These are phyloP conservation scores for Pteromalus puparum DNA, from an alignment of 1,140 invertebrate genomes.

Conservation along the genomic window DNA sequence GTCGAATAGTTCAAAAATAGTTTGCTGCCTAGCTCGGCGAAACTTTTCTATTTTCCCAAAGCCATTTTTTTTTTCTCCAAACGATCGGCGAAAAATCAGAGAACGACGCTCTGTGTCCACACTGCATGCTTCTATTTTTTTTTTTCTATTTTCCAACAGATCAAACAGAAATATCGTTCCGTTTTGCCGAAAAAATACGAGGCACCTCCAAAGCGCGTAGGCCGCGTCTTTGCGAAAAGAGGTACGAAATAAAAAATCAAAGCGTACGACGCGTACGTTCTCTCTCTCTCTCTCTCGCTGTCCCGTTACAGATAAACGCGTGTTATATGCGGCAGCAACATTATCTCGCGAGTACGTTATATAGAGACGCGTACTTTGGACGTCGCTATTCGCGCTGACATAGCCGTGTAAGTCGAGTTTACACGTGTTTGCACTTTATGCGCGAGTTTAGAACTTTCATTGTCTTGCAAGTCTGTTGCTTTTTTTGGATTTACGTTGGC, in stretches of 20 bases:
- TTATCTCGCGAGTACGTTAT: neutral
- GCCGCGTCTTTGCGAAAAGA: neutral
- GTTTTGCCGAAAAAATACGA: neutral
- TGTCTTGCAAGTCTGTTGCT: no score
- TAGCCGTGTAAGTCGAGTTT: neutral
- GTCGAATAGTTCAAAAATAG: no score
- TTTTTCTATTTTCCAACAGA: neutral
- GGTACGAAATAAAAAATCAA: no score
- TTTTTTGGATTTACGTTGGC: no score
- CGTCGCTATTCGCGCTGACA: neutral
- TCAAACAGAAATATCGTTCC: neutral
- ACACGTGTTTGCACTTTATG: neutral
- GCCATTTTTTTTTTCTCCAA: neutral
- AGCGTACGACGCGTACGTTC: no score
- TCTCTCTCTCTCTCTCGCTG: neutral
- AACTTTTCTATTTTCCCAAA: neutral
- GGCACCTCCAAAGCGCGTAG: no score
- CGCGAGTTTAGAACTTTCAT: no score
- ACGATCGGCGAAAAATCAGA: neutral
- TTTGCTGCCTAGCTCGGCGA: no score
- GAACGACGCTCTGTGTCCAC: no score
- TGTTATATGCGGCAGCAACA: neutral
- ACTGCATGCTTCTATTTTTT: no score
- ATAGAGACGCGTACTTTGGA: neutral
- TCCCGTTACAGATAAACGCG: neutral